Evolutionary conservation across 2,888 invertebrate species (phyloP).

Genomic region (Synanthedon myopaeformis): DNA sequence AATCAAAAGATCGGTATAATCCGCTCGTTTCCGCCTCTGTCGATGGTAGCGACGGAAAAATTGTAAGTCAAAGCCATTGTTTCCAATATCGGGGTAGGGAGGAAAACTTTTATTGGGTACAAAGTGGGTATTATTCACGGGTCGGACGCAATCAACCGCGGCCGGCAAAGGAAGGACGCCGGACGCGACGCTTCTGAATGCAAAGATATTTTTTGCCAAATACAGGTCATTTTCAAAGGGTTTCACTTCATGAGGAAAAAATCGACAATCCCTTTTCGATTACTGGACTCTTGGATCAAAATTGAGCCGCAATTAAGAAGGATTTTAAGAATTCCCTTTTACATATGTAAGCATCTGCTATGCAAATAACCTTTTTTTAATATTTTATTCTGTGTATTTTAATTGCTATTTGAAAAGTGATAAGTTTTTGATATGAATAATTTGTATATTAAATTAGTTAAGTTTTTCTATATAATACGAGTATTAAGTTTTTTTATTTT

Average conservation of each 20-base stretch:
- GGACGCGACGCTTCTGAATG: constrained; percentile 61
- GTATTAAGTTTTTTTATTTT: no score
- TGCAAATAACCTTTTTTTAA: no score
- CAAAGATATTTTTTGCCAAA: constrained; percentile 64
- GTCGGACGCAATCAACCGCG: constrained; percentile 54
- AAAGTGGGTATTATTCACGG: constrained; percentile 66
- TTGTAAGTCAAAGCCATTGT: constrained; percentile 64
- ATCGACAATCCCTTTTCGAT: constrained; percentile 53
- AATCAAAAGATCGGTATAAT: constrained; percentile 61
- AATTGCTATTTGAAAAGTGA: no score
- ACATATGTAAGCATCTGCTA: not conserved
- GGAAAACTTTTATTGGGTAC: constrained; percentile 65
- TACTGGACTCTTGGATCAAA: constrained; percentile 49
- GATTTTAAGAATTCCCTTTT: constrained; percentile 29
- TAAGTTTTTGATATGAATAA: no score
- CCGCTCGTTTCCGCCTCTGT: constrained; percentile 34
- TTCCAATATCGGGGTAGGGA: constrained; percentile 56
- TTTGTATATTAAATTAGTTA: no score
- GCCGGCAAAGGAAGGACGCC: constrained; percentile 32
- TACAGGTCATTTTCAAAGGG: constrained; percentile 62
- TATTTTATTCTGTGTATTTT: no score
- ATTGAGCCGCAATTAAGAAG: constrained; percentile 51
- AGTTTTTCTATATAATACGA: no score
- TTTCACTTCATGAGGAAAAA: constrained; percentile 50
- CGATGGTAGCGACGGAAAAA: constrained; percentile 42